Base-by-base conservation (phyloP, 2,113 vertebrate genomes). In the Sapayoa aenigma region DNA sequence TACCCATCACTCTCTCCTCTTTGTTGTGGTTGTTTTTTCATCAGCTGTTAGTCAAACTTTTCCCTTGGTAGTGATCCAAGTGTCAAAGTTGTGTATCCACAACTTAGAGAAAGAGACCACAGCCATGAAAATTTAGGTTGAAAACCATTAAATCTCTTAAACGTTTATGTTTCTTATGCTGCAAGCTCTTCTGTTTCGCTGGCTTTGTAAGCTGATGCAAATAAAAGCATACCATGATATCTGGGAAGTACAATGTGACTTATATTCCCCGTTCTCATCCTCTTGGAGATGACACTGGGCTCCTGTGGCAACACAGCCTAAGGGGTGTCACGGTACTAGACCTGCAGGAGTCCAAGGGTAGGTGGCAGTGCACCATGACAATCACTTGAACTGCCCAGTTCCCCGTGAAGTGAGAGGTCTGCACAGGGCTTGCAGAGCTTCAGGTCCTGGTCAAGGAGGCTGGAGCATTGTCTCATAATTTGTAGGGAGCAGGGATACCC, bases 221-320 rank as follows among this genome's bases (percentile, higher is more conserved):
- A 3, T 1, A 2, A 52, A 79, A 41, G 5, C 0, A 0, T 12
- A 17, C 17, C 1, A 0, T 20, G 52, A 28, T 12, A 27, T 21
- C 9, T 12, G 28, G 39, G 14, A 60, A 63, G 24, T 28, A 12
- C 16, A 16, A 18, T 6, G 7, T 35, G 30, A 19, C 31, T 74
- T 33, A 15, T 0, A 0, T 33, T 67, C 49, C 37, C 15, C 17
- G 24, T 62, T 63, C 25, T 53, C 31, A 33, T 28, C 21, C n/a
- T 44, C 41, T 24, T 25, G 31, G 63, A 53, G 20, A 25, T 77
- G 39, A 18, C 35, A 5, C 14, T n/a, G 52, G 53, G 20, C 35
- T 65, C n/a, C 44, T 56, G 33, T 58, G 39, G 35, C 49, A 59
- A 80, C 11, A 12, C 31, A 52, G 59, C 49, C 81, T 59, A 66